Base-by-base conservation (phyloP, 2,888 invertebrate species). In the Venusia cambrica region DNA sequence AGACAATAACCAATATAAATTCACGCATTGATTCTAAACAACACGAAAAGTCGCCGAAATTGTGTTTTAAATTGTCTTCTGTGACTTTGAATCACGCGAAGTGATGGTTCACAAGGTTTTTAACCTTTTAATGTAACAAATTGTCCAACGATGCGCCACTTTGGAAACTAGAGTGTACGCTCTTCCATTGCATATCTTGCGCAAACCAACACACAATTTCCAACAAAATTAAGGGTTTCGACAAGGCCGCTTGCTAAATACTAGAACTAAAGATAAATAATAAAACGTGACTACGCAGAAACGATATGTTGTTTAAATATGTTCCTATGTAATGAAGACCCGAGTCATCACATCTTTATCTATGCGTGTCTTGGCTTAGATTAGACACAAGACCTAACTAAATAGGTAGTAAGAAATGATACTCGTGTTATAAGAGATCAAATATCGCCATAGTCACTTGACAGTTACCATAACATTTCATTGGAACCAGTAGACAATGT, bases 361-460 rank as follows among this genome's bases (percentile, higher is more conserved):
- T 46, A 35, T 47, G 55, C 54, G 51, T 46, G 49, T 51, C 51
- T 54, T 45, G 25, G 24, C 15, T 12, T 6, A 33, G n/a, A n/a
- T n/a, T n/a, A n/a, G n/a, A n/a, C n/a, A n/a, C n/a, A n/a, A n/a
- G 31, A 51, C 62, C 60, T 60, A 57, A 62, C 39, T 38, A 62
- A 64, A 62, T 40, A 60, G 11, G 26, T 22, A 42, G 27, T 25
- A 41, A 34, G 50, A 53, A 54, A 51, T 48, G 32, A 32, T 50
- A 48, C 50, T 44, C 9, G 25, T 38, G 27, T 42, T 39, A 44
- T 35, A 47, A 25, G 21, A 29, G 45, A 44, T 49, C 38, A 30
- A 30, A 43, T 41, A 43, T 29, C 31, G 37, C 30, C 40, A 45
- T 45, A 36, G 26, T 24, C 13, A 13, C 21, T 14, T 19, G 12